Percentiles rank a stretch among this genome's conserved stretches.
Evolutionary conservation across 2,113 vertebrate species (phyloP).

Genomic region (Mugil cephalus): DNA sequence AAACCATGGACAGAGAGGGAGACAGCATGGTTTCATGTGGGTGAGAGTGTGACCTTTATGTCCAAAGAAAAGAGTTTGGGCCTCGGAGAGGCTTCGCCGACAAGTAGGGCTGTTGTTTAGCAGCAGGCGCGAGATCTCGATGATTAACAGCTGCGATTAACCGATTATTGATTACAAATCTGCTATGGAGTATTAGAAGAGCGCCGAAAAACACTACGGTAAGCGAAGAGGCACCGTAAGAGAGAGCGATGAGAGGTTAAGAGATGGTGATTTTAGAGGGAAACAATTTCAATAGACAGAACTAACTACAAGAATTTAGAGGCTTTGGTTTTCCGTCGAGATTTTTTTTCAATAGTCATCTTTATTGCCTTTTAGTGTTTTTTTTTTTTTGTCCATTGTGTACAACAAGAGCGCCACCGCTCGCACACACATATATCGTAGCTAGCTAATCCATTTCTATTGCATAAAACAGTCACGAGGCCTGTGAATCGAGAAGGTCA

Average conservation of each 20-base stretch:
- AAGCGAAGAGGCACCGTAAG: constrained; percentile 93
- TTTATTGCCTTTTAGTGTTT: constrained; percentile 84
- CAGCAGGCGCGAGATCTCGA: constrained; percentile 60
- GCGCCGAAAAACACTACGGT: constrained; percentile 80
- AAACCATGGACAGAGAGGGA: constrained; percentile 81
- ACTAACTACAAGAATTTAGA: constrained; percentile 93
- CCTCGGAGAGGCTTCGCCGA: constrained; percentile 83
- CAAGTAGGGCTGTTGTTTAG: constrained; percentile 87
- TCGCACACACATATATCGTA: constrained; percentile 75
- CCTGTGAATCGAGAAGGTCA: constrained; percentile 69
- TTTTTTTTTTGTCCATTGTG: constrained; percentile 76
- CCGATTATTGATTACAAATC: constrained; percentile 83
- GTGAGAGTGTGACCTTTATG: constrained; percentile 77
- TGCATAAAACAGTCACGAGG: constrained; percentile 81
- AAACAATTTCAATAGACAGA: constrained; percentile 78
- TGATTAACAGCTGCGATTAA: constrained; percentile 70
- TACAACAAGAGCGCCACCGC: constrained; percentile 78
- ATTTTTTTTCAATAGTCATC: constrained; percentile 83
- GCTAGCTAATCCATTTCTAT: constrained; percentile 80
- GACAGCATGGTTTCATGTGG: constrained; percentile 86
- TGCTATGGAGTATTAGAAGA: constrained; percentile 96
- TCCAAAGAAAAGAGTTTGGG: constrained; percentile 60
- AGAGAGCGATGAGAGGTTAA: constrained; percentile 97
- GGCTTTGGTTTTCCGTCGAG: constrained; percentile 80
- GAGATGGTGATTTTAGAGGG: constrained; percentile 90